Base-by-base conservation (phyloP, 2,797 vertebrate genomes). In the Oryzias sinensis region DNA sequence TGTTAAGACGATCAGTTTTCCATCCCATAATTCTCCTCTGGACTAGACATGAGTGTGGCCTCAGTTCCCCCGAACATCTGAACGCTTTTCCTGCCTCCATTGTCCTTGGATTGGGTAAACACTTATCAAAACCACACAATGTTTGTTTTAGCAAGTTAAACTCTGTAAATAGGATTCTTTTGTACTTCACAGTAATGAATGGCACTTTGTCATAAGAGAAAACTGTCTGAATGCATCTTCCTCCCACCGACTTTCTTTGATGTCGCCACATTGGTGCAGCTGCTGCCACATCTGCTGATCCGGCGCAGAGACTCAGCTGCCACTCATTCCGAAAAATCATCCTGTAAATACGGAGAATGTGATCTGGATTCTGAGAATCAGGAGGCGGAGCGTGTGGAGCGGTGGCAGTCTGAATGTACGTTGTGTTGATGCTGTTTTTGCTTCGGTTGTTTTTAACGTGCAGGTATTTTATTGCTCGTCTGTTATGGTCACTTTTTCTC, bases 401-500 rank as follows among this genome's bases (percentile, higher is more conserved):
- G 43, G 76, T 76, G 49, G 93, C 94, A 93, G 93, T 92, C 90
- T 88, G 92, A 93, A 93, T 93, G 89, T 93, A 91, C 84, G 87
- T 91, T 85, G 83, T 87, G 91, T 93, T 92, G 87, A 91, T 87
- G 88, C 91, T 89, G 88, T 80, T 86, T 88, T 78, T 86, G 67
- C 72, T 87, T 91, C 83, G 77, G 67, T 82, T 86, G 76, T 86
- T 89, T 88, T 89, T 74, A 81, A 83, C 25, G 80, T 90, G 87
- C 85, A 90, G 80, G 87, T 84, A 77, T 87, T 89, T 90, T 87
- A 84, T 80, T 90, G 86, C 84, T 88, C 65, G 83, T 91, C 78
- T 84, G 68, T 90, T 92, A 91, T 89, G 81, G 92, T 93, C 83
- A 90, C 57, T 85, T 89, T 90, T 58, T 87, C 89, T 90, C 56